phyloP scores from a whole-genome alignment of 2,797 vertebrate genomes.

The Pangasius djambal region DNA sequence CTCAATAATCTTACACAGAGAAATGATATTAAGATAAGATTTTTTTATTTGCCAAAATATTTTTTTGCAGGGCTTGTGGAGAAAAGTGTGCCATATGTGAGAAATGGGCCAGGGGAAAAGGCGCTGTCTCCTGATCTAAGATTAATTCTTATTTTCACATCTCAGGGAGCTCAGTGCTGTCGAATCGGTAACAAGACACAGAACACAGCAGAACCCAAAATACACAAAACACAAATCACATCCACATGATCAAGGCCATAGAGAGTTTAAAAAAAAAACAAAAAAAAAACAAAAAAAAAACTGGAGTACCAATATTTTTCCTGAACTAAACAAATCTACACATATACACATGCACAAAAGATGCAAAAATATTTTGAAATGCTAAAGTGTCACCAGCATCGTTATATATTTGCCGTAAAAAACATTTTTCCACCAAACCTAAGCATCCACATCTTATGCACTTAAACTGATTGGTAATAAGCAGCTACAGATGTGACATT shows the following conservation, averaged over 20 bases:
- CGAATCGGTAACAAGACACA: background rate
- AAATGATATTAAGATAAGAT: background rate
- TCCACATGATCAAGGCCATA: background rate
- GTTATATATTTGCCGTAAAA: background rate
- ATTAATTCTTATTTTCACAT: slow-evolving; percentile 24
- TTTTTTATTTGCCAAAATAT: background rate
- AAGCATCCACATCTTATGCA: slow-evolving; percentile 4
- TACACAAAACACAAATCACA: slow-evolving; percentile 26
- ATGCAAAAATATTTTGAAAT: background rate
- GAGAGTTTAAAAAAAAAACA: background rate
- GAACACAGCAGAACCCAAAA: slow-evolving; percentile 29
- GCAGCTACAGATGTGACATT: slow-evolving; percentile 54
- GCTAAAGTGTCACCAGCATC: background rate
- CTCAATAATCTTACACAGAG: background rate
- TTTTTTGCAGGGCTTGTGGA: slow-evolving; percentile 35
- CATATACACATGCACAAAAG: background rate
- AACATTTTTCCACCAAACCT: background rate
- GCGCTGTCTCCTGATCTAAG: slow-evolving; percentile 14
- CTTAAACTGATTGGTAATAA: slow-evolving; percentile 51
- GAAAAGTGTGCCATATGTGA: slow-evolving; percentile 24
- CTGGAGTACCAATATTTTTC: background rate
- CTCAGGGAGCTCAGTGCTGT: background rate
- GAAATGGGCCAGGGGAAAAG: slow-evolving; percentile 24
- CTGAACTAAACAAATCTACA: background rate
- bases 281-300: background rate